Conservation (phyloP, 2,113 vertebrate genomes). For the Neodontobutis hainanensis region DNA sequence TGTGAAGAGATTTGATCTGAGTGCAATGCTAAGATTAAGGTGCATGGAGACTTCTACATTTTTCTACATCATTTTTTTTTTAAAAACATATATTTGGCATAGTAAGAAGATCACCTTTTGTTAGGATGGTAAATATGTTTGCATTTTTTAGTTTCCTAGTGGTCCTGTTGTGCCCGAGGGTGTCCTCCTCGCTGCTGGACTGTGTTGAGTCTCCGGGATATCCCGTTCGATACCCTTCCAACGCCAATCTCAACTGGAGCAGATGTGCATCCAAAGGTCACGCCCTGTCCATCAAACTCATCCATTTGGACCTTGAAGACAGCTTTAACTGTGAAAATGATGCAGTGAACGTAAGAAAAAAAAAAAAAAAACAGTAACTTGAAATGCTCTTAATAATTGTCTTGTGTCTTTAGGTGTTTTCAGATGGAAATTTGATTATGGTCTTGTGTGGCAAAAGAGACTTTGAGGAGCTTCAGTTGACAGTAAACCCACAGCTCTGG, state of each 20-base stretch:
- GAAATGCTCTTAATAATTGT: too few species aligned
- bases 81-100: too few species aligned
- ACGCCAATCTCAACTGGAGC: slow-evolving; percentile 80
- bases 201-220: slow-evolving; percentile 91
- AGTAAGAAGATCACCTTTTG: too few species aligned
- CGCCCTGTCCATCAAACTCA: slow-evolving; percentile 83
- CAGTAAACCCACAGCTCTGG: slow-evolving; percentile 77
- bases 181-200: slow-evolving; percentile 71
- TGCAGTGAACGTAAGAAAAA: slow-evolving; percentile 72
- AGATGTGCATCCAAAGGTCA: slow-evolving; percentile 85
- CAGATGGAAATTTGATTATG: slow-evolving; percentile 60
- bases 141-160: slow-evolving; percentile 48
- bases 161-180: slow-evolving; percentile 32
- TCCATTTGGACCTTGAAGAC: slow-evolving; percentile 88
- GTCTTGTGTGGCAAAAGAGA: slow-evolving; percentile 82
- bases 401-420: slow-evolving; percentile 73
- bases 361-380: background rate
- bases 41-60: slow-evolving; percentile 35
- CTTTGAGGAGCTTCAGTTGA: slow-evolving; percentile 61
- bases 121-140: too few species aligned
- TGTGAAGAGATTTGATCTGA: slow-evolving; percentile 45
- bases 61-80: too few species aligned
- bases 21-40: slow-evolving; percentile 61
- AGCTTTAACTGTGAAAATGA: slow-evolving; percentile 88
- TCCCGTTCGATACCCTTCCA: slow-evolving; percentile 85